Conservation (phyloP, 2,797 vertebrate genomes). For the Iguana delicatissima region DNA sequence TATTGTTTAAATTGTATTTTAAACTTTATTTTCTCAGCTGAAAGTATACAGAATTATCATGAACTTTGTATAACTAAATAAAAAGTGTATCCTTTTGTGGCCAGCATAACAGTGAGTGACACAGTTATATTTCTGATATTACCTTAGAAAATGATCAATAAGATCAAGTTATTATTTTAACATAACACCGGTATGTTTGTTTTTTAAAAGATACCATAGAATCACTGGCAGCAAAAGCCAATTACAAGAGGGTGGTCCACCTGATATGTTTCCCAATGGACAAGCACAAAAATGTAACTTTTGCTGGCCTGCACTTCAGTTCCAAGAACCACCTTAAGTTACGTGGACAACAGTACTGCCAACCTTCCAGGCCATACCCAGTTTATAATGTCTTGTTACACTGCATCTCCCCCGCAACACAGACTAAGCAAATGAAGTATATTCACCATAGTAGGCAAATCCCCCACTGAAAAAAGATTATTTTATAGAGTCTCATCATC, state of each 20-base stretch:
- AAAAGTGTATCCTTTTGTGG: neutral
- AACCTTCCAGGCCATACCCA: neutral
- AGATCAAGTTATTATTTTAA: neutral
- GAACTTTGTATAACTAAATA: neutral
- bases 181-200: neutral
- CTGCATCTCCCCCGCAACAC: neutral
- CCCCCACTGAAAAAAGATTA: neutral
- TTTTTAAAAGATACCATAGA: too few relatives aligned
- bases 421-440: neutral
- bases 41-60: too few relatives aligned
- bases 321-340: neutral
- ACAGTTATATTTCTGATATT: neutral
- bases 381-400: neutral
- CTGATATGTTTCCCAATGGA: neutral
- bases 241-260: neutral
- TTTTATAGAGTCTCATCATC: neutral
- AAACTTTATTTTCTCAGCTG: conserved; percentile 16
- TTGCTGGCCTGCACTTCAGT: neutral
- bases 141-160: neutral
- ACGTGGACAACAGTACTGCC: neutral
- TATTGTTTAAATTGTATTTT: neutral
- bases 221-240: too few relatives aligned
- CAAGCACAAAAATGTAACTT: neutral
- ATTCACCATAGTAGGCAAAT: neutral
- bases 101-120: neutral